phyloP scores from a whole-genome alignment of 1,140 invertebrate genomes.

The Zaprionus kolodkinae region DNA sequence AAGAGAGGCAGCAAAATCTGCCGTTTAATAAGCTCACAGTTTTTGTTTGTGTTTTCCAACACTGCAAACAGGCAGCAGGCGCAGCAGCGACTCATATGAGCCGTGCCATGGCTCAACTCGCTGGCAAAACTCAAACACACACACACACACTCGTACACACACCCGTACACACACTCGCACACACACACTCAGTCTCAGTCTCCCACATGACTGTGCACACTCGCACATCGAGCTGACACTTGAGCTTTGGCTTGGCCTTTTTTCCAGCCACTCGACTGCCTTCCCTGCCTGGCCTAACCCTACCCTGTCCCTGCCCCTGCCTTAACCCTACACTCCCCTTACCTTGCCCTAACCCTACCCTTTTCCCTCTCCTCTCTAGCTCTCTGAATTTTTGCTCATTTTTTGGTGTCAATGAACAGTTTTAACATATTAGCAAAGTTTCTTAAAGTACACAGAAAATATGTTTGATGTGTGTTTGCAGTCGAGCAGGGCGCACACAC shows the following conservation, averaged over 20 bases:
- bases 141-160: conserved; percentile 2
- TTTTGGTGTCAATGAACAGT: conserved; percentile 82
- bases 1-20: conserved; percentile 35
- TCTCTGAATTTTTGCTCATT: conserved; percentile 69
- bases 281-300: conserved; percentile 3
- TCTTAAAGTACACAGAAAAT: conserved; percentile 81
- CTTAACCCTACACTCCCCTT: neutral
- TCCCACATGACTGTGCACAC: conserved; percentile 5
- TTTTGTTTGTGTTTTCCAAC: conserved; percentile 81
- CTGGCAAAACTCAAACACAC: conserved; percentile 62
- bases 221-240: conserved; percentile 39
- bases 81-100: conserved; percentile 55
- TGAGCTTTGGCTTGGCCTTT: conserved; percentile 62
- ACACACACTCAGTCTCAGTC: neutral
- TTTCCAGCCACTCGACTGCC: conserved; percentile 33
- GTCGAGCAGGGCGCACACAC: neutral
- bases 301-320: neutral
- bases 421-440: conserved; percentile 83
- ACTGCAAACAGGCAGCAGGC: conserved; percentile 64
- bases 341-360: neutral
- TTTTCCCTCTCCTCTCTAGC: conserved; percentile 3
- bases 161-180: neutral
- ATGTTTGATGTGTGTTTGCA: conserved; percentile 73
- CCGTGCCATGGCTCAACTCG: conserved; percentile 9
- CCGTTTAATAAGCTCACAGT: conserved; percentile 81